Conservation (phyloP, 2,888 invertebrate genomes). For the Coecobrya sp. region DNA sequence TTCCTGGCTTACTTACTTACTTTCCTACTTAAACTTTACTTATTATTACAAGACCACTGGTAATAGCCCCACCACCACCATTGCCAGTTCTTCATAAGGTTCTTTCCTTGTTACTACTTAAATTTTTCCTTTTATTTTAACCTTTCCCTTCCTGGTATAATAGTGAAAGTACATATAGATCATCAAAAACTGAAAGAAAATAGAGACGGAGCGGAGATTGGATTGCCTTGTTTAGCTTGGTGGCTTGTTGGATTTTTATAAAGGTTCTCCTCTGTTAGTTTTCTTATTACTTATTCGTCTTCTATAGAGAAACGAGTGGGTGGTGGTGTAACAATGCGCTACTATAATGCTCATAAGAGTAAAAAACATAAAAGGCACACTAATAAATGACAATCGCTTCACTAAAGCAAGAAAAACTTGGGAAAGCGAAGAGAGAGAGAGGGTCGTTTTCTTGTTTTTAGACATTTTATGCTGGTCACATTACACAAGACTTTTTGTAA, state of each 20-base stretch:
- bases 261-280: neutral
- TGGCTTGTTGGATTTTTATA: too few species aligned
- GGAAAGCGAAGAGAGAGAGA: conserved; percentile 48
- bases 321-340: neutral
- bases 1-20: conserved; percentile 18
- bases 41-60: conserved; percentile 69
- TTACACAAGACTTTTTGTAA: conserved; percentile 58
- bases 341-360: neutral
- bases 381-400: conserved; percentile 72
- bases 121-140: conserved; percentile 47
- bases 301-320: neutral
- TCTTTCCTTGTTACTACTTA: conserved; percentile 52
- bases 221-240: conserved; percentile 37
- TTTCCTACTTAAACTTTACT: conserved; percentile 73
- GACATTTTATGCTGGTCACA: conserved; percentile 80
- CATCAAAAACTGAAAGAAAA: neutral
- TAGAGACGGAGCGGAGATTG: conserved; percentile 49
- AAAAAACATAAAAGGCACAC: conserved; percentile 68
- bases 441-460: conserved; percentile 28
- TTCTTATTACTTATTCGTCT: conserved; percentile 1
- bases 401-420: conserved; percentile 65
- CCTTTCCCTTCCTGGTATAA: neutral
- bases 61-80: conserved; percentile 29
- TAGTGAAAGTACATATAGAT: neutral
- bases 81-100: conserved; percentile 5